Conservation (phyloP, 2,797 vertebrate species). For the Argyrosomus regius region DNA sequence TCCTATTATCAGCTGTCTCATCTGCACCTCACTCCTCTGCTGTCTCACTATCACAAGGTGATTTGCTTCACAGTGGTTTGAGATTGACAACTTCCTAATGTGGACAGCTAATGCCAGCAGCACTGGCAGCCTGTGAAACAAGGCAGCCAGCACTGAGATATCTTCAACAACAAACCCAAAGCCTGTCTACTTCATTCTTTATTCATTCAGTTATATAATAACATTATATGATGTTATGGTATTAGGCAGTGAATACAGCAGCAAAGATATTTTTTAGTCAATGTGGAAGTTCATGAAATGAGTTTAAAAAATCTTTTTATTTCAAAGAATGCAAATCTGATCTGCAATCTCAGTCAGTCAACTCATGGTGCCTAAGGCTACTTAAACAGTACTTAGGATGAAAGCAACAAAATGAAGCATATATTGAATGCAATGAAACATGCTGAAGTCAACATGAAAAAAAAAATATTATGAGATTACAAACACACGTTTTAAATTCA, state of each 20-base stretch:
- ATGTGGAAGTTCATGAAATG: constrained; percentile 17
- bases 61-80: constrained; percentile 56
- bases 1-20: constrained; percentile 58
- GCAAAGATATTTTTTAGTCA: background rate
- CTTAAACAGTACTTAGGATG: constrained; percentile 19
- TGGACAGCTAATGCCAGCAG: constrained; percentile 54
- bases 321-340: constrained; percentile 31
- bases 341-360: constrained; percentile 37
- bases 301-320: constrained; percentile 14
- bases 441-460: constrained; percentile 6
- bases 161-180: constrained; percentile 40
- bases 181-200: constrained; percentile 9
- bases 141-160: constrained; percentile 33
- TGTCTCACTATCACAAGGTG: constrained; percentile 47
- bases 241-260: constrained; percentile 10
- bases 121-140: constrained; percentile 46
- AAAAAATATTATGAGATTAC: constrained; percentile 1
- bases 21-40: constrained; percentile 48
- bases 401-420: constrained; percentile 5
- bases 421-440: background rate
- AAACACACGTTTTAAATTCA: constrained; percentile 26
- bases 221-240: background rate
- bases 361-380: constrained; percentile 34
- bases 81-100: constrained; percentile 65
- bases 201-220: background rate